Evolutionary conservation across 2,888 invertebrate species (phyloP).

Genomic region (Cheilosia pagana): DNA sequence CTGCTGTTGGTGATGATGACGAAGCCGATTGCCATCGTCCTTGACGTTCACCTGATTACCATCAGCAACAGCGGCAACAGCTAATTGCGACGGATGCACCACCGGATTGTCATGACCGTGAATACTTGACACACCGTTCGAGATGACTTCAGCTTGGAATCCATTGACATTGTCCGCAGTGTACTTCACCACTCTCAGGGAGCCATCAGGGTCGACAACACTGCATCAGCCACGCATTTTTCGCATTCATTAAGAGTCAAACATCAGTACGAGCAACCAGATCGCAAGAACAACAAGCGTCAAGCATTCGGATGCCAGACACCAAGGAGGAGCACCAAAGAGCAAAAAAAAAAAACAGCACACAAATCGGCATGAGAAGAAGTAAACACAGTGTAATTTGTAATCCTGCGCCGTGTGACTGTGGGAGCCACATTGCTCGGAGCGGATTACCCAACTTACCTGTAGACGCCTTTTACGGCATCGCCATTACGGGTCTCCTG

Average conservation of each 20-base stretch:
- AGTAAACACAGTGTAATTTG: slow-evolving; percentile 24
- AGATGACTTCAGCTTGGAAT: slow-evolving; percentile 86
- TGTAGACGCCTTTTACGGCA: slow-evolving; percentile 89
- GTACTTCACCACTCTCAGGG: slow-evolving; percentile 89
- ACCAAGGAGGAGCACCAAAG: slow-evolving; percentile 19
- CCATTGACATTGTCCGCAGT: slow-evolving; percentile 90
- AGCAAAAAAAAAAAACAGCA: slow-evolving; percentile 10
- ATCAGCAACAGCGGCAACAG: slow-evolving; percentile 33
- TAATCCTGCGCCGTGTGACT: slow-evolving; percentile 41
- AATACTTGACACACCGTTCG: slow-evolving; percentile 80
- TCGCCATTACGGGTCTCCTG: slow-evolving; percentile 90
- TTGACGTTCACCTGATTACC: slow-evolving; percentile 46
- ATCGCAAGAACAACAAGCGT: slow-evolving; percentile 29
- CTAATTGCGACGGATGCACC: slow-evolving; percentile 54
- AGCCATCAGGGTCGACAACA: slow-evolving; percentile 90
- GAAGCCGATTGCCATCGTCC: slow-evolving; percentile 58
- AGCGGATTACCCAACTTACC: slow-evolving; percentile 79
- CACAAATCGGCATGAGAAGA: slow-evolving; percentile 3
- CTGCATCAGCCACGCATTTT: slow-evolving; percentile 79
- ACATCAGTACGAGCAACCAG: slow-evolving; percentile 27
- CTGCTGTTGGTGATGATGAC: slow-evolving; percentile 62
- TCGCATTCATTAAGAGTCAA: slow-evolving; percentile 34
- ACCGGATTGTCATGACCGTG: slow-evolving; percentile 79
- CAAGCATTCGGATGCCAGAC: slow-evolving; percentile 11
- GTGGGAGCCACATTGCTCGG: slow-evolving; percentile 30